phyloP scores from a whole-genome alignment of 2,888 invertebrate species.

The Nomada lathburiana region DNA sequence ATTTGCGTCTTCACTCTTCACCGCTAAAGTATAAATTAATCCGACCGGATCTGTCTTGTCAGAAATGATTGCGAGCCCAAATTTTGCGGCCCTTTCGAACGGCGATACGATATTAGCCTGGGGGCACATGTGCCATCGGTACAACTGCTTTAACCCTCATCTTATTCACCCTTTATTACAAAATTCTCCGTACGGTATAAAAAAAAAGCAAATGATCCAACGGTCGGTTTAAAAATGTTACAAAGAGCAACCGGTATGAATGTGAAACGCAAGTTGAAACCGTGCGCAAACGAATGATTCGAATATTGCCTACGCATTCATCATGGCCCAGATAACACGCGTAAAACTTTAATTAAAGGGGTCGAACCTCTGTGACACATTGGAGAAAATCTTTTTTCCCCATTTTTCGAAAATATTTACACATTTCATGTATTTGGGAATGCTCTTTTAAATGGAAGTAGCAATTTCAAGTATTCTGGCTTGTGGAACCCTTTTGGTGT shows the following conservation, averaged over 20 bases:
- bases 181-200: slow-evolving; percentile 32
- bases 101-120: not conserved
- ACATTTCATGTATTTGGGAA: too few relatives aligned
- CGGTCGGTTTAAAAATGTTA: slow-evolving; percentile 43
- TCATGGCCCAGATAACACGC: not conserved
- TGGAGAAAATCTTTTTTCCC: too few relatives aligned
- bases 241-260: slow-evolving; percentile 6
- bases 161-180: slow-evolving; percentile 13
- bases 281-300: not conserved
- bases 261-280: not conserved
- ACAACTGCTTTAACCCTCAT: too few relatives aligned
- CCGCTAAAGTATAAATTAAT: not conserved
- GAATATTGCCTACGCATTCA: slow-evolving; percentile 30
- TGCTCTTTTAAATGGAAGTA: too few relatives aligned
- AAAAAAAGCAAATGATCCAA: slow-evolving; percentile 42
- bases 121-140: not conserved
- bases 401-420: too few relatives aligned
- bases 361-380: too few relatives aligned
- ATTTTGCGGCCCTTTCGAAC: not conserved
- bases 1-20: slow-evolving; percentile 5
- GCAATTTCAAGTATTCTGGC: too few relatives aligned
- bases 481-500: too few relatives aligned
- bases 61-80: not conserved
- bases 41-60: not conserved
- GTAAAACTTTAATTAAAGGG: slow-evolving; percentile 41